Conservation (phyloP, 2,113 vertebrate genomes). For the Myotis lucifugus region DNA sequence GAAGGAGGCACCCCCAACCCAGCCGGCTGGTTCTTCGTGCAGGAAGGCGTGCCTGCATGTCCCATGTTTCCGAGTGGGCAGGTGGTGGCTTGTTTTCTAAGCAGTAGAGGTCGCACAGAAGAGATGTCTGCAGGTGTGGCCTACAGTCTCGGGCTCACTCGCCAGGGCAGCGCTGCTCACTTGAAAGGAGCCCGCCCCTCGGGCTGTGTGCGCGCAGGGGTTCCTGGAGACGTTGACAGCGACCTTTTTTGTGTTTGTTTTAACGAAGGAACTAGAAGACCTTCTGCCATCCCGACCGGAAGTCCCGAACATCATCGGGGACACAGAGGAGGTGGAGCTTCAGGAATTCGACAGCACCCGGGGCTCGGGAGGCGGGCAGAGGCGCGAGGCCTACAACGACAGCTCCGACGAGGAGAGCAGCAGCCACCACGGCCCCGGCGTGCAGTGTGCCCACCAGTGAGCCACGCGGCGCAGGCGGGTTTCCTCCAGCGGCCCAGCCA, state of each 20-base stretch:
- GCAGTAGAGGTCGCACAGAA: neutral
- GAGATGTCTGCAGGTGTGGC: neutral
- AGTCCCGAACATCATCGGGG: constrained; percentile 91
- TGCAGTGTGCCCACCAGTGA: constrained; percentile 99
- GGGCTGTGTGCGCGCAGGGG: too few species aligned
- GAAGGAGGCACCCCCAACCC: neutral
- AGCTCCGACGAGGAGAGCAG: constrained; percentile 98
- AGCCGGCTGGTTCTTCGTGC: neutral
- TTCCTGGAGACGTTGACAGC: neutral
- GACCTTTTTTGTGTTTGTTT: neutral
- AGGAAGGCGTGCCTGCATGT: neutral
- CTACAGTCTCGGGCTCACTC: neutral
- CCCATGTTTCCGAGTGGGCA: neutral
- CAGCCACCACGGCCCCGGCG: constrained; percentile 96
- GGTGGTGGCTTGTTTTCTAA: neutral
- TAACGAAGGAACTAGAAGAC: constrained; percentile 94
- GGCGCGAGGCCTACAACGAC: constrained; percentile 98
- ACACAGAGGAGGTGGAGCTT: constrained; percentile 97
- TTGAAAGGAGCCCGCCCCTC: neutral
- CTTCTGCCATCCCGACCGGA: constrained; percentile 96
- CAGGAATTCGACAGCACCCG: constrained; percentile 95
- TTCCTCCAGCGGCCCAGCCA: constrained; percentile 75
- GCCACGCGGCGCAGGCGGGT: constrained; percentile 84
- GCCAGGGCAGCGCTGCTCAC: neutral
- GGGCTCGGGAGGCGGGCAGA: constrained; percentile 92